Evolutionary conservation across 2,113 vertebrate species (phyloP), one percentile per base, ranked within the genome.

Genomic region (Petrocephalus zakoni): DNA sequence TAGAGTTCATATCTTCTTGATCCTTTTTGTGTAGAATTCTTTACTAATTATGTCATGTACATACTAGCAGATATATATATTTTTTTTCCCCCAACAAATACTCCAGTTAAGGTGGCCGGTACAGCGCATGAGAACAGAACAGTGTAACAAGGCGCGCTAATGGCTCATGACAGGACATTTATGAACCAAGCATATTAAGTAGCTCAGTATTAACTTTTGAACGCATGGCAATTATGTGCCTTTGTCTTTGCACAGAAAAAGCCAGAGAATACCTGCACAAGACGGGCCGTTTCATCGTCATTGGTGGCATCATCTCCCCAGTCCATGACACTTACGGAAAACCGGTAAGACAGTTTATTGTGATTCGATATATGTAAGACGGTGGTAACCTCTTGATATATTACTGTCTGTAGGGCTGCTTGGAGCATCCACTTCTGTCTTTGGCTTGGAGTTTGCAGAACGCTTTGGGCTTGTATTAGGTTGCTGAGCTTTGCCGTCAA

Each of bases 321-420:
- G 98, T 99, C 87, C 98, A 99, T 4, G 98, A 99, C 94, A 98
- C 98, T 88, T 99, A 99, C 0, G 97, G 97, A 10, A 99, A 99
- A 93, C 96, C 97, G 92, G 98, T 99, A 92, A 91, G 96, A 93
- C 8, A 6, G 29, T 56, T 53, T 21, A 17, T 55, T 34, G 34
- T 55, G 29, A n/a, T 56, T 86, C 13, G 37, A 42, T 49, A n/a
- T 83, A 19, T 83, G 46, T 83, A 17, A 75, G 29, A 37, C 29
- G 13, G 13, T 75, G 29, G 68, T n/a, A 42, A 22, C 81, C 7
- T 83, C 5, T 22, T 49, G 34, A n/a, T 21, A 49, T 22, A 61
- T 11, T 0, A 22, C 34, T 3, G 21, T 83, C 4, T 78, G 34
- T 42, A 78, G 34, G 68, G 13, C 29, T 1, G 29, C 72, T 19